A percentile compares a stretch with the other conserved stretches of the same genome.
phyloP scores from a whole-genome alignment of 2,888 invertebrate genomes.

The Platynereis dumerilii region DNA sequence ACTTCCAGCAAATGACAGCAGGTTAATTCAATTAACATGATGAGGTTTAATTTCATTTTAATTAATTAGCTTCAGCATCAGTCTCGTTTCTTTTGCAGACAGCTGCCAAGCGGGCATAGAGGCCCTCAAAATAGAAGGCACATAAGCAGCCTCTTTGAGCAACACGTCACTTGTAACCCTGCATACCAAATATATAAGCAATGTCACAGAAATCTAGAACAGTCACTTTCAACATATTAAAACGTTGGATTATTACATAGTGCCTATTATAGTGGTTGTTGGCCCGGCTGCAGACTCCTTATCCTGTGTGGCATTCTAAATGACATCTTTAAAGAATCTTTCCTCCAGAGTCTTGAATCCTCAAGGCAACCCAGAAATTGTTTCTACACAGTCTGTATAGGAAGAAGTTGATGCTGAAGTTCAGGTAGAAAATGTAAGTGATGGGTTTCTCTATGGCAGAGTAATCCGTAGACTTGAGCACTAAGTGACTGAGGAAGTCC shows the following conservation, averaged over 20 bases:
- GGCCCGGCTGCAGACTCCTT: constrained; percentile 78
- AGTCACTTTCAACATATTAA: constrained; percentile 1
- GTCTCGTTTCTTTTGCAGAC: too few relatives aligned
- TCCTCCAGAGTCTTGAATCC: constrained; percentile 78
- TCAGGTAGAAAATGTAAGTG: constrained; percentile 18
- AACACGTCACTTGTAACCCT: too few relatives aligned
- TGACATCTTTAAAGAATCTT: constrained; percentile 75
- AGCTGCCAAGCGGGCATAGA: too few relatives aligned
- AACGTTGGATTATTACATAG: constrained; percentile 68
- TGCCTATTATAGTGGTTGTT: constrained; percentile 73
- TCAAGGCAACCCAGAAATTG: constrained; percentile 17
- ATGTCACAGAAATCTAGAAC: too few relatives aligned
- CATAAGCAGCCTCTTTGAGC: too few relatives aligned
- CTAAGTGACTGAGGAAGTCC: constrained; percentile 8
- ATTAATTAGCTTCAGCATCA: too few relatives aligned
- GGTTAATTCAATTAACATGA: too few relatives aligned
- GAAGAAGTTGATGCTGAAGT: constrained; percentile 23
- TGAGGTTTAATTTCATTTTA: too few relatives aligned
- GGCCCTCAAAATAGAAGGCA: too few relatives aligned
- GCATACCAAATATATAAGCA: too few relatives aligned
- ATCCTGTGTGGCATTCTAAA: constrained; percentile 77
- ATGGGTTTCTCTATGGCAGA: constrained; percentile 10
- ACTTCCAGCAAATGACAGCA: too few relatives aligned
- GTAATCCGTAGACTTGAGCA: not conserved
- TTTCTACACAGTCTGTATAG: constrained; percentile 13